Base-by-base conservation (phyloP, 2,888 invertebrate species). In the Hipparchia sbordonii region DNA sequence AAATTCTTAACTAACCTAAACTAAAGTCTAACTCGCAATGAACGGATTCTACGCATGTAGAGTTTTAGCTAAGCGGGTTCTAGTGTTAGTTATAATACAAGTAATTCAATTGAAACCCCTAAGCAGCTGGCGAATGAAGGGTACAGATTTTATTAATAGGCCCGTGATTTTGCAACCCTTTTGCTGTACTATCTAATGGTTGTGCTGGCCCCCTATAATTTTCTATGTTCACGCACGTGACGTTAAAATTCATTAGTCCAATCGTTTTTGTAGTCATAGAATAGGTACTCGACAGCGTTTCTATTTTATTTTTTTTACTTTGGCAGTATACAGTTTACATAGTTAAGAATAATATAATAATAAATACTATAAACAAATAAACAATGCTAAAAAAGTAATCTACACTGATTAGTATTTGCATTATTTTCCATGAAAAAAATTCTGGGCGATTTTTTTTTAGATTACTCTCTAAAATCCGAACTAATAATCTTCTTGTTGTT, bases 91-190 rank as follows among this genome's bases (percentile, higher is more conserved):
- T 23, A 90, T 90, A 89, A 89, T 88, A 13, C 23, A 33, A 8
- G 51, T 51, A 65, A 65, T 87, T 79, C 74, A 79, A 85, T 88
- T 87, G 85, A 81, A 82, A 78, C 80, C 80, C 79, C 75, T 79
- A 74, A 82, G 84, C 91, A 90, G 92, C 92, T 92, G 93, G 85
- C 83, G 78, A 82, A 79, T 62, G 79, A 82, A 87, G 89, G 91
- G 90, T 85, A 81, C 82, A 80, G 80, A 83, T 87, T 84, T 83
- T 83, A 84, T 84, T 84, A 84, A 88, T 79, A 87, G 85, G 84
- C 84, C 80, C 84, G 84, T 85, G 84, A 87, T 89, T 92, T 89
- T 88, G 90, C 89, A 91, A 92, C 92, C 93, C 93, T 90, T 91
- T 89, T 78, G 79, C 81, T 87, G 85, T 67, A 54, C 52, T 57